Evolutionary conservation across 2,888 invertebrate species (phyloP).

Genomic region (Chloroclystis v-ata): DNA sequence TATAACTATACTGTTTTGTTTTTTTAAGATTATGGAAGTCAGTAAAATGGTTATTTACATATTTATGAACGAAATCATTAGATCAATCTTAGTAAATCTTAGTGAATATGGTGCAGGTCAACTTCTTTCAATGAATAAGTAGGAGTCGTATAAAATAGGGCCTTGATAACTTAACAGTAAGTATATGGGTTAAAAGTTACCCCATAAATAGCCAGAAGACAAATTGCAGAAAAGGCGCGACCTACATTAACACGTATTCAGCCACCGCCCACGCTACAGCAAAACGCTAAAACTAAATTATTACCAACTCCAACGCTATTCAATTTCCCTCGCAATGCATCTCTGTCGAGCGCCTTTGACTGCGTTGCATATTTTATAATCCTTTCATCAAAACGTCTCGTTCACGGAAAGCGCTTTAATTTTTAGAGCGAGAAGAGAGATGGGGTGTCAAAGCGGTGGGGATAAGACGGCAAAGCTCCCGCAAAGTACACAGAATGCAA

Average conservation of each 20-base stretch:
- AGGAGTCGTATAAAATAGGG: too few relatives aligned
- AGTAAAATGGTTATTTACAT: too few relatives aligned
- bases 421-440: constrained; percentile 66
- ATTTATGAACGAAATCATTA: too few relatives aligned
- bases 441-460: constrained; percentile 78
- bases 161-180: too few relatives aligned
- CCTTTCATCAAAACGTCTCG: constrained; percentile 74
- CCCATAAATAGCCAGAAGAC: constrained; percentile 37
- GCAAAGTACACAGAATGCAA: constrained; percentile 79
- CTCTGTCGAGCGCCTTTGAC: constrained; percentile 66
- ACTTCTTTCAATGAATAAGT: too few relatives aligned
- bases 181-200: too few relatives aligned
- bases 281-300: constrained; percentile 62
- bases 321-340: constrained; percentile 70
- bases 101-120: too few relatives aligned
- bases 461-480: constrained; percentile 79
- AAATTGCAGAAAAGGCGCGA: constrained; percentile 43
- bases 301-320: constrained; percentile 62
- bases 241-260: constrained; percentile 36
- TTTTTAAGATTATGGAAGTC: not conserved
- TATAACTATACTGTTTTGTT: not conserved
- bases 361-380: constrained; percentile 71
- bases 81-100: too few relatives aligned
- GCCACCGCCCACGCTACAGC: constrained; percentile 21
- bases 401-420: constrained; percentile 64